phyloP scores from a whole-genome alignment of 2,888 invertebrate genomes.

The Macroteleia sp. region DNA sequence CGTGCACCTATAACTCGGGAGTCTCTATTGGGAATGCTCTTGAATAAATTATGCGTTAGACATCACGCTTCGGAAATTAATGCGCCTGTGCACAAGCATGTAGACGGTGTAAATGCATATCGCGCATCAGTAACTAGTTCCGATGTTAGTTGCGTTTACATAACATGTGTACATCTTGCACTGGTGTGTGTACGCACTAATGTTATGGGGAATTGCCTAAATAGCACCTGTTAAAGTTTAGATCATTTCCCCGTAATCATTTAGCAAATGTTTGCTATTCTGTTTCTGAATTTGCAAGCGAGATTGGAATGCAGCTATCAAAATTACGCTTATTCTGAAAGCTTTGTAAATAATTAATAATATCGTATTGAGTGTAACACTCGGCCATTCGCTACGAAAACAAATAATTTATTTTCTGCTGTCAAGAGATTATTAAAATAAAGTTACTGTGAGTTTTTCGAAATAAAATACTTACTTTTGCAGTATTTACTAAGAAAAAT shows the following conservation, averaged over 20 bases:
- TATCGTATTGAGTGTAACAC: too few species aligned
- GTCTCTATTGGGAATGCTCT: constrained; percentile 31
- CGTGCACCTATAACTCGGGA: constrained; percentile 23
- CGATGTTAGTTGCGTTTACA: constrained; percentile 32
- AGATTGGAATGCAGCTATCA: too few species aligned
- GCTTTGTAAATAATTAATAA: too few species aligned
- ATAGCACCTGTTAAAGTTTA: constrained; percentile 34
- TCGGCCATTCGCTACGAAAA: too few species aligned
- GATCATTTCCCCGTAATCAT: constrained; percentile 14
- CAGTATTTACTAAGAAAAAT: too few species aligned
- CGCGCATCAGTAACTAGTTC: constrained; percentile 35
- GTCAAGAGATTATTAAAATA: too few species aligned
- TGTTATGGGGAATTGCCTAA: constrained; percentile 24
- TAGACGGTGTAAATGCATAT: constrained; percentile 21
- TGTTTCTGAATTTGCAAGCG: constrained; percentile 7
- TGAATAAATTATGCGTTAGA: constrained; percentile 49
- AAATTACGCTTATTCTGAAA: too few species aligned
- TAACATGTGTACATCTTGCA: constrained; percentile 26
- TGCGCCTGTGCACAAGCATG: constrained; percentile 3
- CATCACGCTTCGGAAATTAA: constrained; percentile 49
- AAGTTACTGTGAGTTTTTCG: too few species aligned
- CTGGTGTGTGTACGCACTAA: constrained; percentile 12
- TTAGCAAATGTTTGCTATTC: constrained; percentile 14
- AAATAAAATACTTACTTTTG: too few species aligned
- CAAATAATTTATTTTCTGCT: too few species aligned